These are phyloP conservation scores for Hirtodrosophila histrioides DNA, from an alignment of 2,888 invertebrate genomes.

Conservation along the genomic window DNA sequence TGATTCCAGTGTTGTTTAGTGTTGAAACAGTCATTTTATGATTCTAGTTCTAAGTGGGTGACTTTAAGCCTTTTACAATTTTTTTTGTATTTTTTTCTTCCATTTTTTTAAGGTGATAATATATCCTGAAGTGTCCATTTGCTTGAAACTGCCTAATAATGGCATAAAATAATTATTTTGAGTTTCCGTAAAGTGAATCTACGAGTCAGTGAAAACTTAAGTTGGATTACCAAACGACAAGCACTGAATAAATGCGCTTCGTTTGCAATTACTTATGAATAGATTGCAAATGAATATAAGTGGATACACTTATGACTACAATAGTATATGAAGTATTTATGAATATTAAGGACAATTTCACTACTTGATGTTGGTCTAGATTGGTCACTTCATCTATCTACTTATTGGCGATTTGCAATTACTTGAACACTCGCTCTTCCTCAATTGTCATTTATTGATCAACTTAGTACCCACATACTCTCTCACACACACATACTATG, in stretches of 20 bases:
- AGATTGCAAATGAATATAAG: conserved; percentile 1
- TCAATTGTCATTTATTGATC: conserved; percentile 64
- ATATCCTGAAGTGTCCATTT: too few species aligned
- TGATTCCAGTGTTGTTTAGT: too few species aligned
- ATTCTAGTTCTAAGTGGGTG: too few species aligned
- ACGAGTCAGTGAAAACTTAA: neutral
- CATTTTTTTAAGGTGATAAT: too few species aligned
- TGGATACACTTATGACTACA: conserved; percentile 4
- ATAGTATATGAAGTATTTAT: conserved; percentile 9
- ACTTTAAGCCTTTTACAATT: too few species aligned
- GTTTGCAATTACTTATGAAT: neutral
- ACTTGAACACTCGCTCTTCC: conserved; percentile 65
- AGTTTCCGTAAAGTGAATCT: conserved; percentile 13
- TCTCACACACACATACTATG: neutral
- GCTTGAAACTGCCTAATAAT: too few species aligned
- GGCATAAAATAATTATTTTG: too few species aligned
- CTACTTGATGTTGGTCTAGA: conserved; percentile 58
- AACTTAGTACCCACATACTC: conserved; percentile 21
- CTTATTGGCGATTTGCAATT: conserved; percentile 56
- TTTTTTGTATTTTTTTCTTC: too few species aligned
- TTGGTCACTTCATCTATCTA: conserved; percentile 28
- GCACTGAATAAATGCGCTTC: neutral
- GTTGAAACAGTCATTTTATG: too few species aligned
- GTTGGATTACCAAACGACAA: neutral
- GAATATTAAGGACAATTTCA: conserved; percentile 77